Percentiles rank a stretch among this genome's conserved stretches.
phyloP scores from a whole-genome alignment of 2,888 invertebrate species.

The Tolmerus cingulatus region DNA sequence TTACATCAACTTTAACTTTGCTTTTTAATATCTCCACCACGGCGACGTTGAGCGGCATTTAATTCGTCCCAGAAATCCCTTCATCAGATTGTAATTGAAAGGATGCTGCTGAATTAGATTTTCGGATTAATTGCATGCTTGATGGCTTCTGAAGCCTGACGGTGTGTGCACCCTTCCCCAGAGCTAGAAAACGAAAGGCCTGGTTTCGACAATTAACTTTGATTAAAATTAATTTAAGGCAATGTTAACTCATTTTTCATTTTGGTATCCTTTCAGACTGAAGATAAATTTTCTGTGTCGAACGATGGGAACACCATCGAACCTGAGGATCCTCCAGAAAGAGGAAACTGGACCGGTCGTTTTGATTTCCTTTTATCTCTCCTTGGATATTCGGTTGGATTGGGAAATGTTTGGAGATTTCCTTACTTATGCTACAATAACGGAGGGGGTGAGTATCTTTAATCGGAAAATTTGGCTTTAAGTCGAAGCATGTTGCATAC shows the following conservation, averaged over 20 bases:
- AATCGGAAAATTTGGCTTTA: neutral
- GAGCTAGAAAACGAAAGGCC: neutral
- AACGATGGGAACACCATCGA: slow-evolving; percentile 53
- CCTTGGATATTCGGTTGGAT: slow-evolving; percentile 76
- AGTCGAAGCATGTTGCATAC: too few species aligned
- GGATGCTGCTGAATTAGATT: neutral
- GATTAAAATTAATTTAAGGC: neutral
- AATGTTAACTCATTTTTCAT: neutral
- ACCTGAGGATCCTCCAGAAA: slow-evolving; percentile 63
- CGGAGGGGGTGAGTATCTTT: slow-evolving; percentile 69
- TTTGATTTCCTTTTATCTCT: slow-evolving; percentile 77
- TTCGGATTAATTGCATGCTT: neutral
- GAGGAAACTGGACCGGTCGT: slow-evolving; percentile 78
- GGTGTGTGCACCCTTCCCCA: neutral
- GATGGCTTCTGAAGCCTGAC: neutral
- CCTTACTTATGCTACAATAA: slow-evolving; percentile 80
- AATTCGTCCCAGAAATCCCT: neutral
- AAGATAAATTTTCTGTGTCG: slow-evolving; percentile 64
- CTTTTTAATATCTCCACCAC: neutral
- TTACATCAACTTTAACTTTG: neutral
- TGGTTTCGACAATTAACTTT: neutral
- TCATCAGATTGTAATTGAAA: neutral
- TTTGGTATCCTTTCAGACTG: slow-evolving; percentile 56
- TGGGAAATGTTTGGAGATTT: slow-evolving; percentile 80
- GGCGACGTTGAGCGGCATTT: neutral